phyloP scores from a whole-genome alignment of 2,113 vertebrate species.

The Mastomys natalensis region DNA sequence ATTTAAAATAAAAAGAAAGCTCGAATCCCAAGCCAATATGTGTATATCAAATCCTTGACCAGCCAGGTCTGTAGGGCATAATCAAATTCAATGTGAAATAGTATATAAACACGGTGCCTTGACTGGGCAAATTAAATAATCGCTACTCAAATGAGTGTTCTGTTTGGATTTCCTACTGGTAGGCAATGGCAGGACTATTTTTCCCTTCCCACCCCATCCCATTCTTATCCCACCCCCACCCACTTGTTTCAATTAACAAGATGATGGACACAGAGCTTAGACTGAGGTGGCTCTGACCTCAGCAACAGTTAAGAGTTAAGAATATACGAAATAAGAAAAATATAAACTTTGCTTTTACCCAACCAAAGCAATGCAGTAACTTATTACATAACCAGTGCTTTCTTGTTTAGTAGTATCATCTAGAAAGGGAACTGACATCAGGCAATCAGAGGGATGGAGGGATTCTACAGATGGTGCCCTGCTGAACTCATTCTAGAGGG shows the following conservation, averaged over 20 bases:
- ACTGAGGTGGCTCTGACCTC: constrained; percentile 87
- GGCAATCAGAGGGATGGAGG: constrained; percentile 59
- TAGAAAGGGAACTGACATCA: constrained; percentile 69
- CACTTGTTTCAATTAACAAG: constrained; percentile 86
- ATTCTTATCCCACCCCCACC: constrained; percentile 59
- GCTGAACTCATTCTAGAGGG: constrained; percentile 23
- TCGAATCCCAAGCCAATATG: constrained; percentile 93
- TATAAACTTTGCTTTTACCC: constrained; percentile 91
- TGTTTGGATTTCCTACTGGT: constrained; percentile 92
- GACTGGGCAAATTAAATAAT: constrained; percentile 93
- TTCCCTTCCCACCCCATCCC: constrained; percentile 73
- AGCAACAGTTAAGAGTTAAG: constrained; percentile 88
- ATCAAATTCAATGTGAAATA: constrained; percentile 95
- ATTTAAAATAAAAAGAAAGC: constrained; percentile 93
- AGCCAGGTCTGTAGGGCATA: constrained; percentile 93
- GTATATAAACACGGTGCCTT: constrained; percentile 92
- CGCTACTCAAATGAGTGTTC: constrained; percentile 91
- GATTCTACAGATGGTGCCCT: constrained; percentile 45
- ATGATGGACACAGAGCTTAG: constrained; percentile 88
- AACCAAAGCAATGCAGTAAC: constrained; percentile 91
- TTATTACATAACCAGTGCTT: constrained; percentile 93
- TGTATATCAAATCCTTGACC: constrained; percentile 92
- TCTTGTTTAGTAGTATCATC: constrained; percentile 86
- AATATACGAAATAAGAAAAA: constrained; percentile 87
- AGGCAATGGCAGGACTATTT: constrained; percentile 89